phyloP scores from a whole-genome alignment of 2,113 vertebrate genomes.

The Gallinago jamesoni region DNA sequence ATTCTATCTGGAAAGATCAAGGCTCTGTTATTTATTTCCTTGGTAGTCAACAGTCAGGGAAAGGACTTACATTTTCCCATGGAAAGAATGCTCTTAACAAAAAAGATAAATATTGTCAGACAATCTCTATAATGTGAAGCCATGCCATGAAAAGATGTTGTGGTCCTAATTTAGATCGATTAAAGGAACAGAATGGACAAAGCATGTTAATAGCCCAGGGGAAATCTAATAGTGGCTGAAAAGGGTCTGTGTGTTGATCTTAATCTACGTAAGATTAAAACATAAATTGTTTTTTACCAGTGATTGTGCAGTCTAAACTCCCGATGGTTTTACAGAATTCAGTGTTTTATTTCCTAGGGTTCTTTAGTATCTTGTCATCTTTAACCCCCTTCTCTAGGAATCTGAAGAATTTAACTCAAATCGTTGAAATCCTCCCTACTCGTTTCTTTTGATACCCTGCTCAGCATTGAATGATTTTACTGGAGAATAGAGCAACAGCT shows the following conservation, averaged over 20 bases:
- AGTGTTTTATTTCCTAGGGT: background rate
- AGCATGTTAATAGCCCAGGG: background rate
- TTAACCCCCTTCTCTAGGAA: background rate
- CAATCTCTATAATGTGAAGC: background rate
- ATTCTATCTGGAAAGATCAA: background rate
- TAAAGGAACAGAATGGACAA: background rate
- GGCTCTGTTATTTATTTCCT: background rate
- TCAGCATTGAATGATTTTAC: background rate
- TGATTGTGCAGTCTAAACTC: background rate
- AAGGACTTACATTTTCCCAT: background rate
- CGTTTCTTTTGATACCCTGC: background rate
- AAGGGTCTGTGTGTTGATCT: background rate
- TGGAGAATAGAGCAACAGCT: background rate
- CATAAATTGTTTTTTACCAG: background rate
- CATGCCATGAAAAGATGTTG: background rate
- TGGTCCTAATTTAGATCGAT: background rate
- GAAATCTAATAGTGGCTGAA: background rate
- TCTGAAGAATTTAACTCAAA: background rate
- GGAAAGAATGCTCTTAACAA: background rate
- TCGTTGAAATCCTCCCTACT: background rate
- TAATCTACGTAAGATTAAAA: background rate
- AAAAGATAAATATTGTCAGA: background rate
- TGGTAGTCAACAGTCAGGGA: background rate
- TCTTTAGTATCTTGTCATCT: background rate
- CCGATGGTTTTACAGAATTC: background rate